phyloP scores from a whole-genome alignment of 2,113 vertebrate species.

The Scartelaos histophorus region DNA sequence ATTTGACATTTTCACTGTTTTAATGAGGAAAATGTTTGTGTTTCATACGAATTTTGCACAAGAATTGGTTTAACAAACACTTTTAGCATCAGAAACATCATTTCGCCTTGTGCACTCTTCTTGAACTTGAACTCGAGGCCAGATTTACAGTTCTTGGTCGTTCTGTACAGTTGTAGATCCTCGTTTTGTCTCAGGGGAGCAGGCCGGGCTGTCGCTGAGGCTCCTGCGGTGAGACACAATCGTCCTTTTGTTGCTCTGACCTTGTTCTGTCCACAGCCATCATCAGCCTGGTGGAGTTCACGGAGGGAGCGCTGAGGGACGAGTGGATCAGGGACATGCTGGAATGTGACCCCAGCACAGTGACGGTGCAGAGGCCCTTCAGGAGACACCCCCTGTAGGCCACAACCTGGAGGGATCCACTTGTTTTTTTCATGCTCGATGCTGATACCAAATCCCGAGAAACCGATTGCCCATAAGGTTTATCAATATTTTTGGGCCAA shows the following conservation, averaged over 20 bases:
- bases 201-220: neutral
- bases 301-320: slow-evolving; percentile 70
- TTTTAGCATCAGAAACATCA: too few species aligned
- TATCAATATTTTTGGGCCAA: too few species aligned
- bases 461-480: too few species aligned
- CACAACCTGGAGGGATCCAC: too few species aligned
- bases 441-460: too few species aligned
- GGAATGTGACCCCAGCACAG: slow-evolving; percentile 75
- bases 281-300: slow-evolving; percentile 78
- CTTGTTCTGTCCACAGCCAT: slow-evolving; percentile 59
- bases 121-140: neutral
- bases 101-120: too few species aligned
- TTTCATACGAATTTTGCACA: too few species aligned
- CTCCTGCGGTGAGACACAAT: neutral
- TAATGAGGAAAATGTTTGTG: too few species aligned
- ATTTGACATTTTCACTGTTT: too few species aligned
- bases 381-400: slow-evolving; percentile 37
- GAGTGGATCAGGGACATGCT: slow-evolving; percentile 79
- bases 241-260: slow-evolving; percentile 28
- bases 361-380: slow-evolving; percentile 63
- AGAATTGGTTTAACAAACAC: too few species aligned
- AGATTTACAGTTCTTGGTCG: neutral
- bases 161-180: neutral
- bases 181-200: neutral
- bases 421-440: too few species aligned